Percentiles rank a stretch among this genome's conserved stretches.
Conservation (phyloP, 1,140 invertebrate genomes). For the Homalodisca vitripennis region DNA sequence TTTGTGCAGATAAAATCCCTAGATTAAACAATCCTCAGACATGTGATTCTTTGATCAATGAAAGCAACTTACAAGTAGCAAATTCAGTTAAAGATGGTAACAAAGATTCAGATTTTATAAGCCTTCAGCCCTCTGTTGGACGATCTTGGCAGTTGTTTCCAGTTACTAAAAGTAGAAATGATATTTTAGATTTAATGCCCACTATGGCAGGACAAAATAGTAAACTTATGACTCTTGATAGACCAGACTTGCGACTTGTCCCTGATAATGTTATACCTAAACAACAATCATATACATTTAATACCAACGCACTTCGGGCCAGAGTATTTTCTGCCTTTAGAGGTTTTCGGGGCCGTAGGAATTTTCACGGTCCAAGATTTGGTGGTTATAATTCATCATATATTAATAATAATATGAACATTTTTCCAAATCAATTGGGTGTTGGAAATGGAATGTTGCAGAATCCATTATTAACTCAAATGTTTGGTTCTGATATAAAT, state of each 20-base stretch:
- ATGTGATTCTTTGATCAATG: neutral
- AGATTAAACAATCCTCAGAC: neutral
- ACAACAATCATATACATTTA: slow-evolving; percentile 1
- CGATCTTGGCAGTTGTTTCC: neutral
- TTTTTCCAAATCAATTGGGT: neutral
- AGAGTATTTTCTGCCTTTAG: neutral
- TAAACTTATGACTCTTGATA: slow-evolving; percentile 4
- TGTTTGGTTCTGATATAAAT: neutral
- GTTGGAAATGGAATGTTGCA: neutral
- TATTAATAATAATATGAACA: neutral
- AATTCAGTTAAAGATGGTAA: neutral
- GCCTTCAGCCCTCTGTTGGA: too few relatives aligned
- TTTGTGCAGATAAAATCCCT: slow-evolving; percentile 1
- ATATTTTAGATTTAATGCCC: slow-evolving; percentile 19
- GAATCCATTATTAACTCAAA: neutral
- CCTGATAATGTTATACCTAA: slow-evolving; percentile 1
- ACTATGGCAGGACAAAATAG: neutral
- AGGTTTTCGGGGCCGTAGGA: neutral
- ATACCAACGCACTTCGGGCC: neutral
- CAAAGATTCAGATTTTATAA: too few relatives aligned
- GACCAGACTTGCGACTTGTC: slow-evolving; percentile 1
- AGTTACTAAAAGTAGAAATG: neutral
- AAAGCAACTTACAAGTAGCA: neutral
- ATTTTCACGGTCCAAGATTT: neutral
- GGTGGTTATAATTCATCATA: neutral